Evolutionary conservation across 2,797 vertebrate species (phyloP).

Genomic region (Poeciliopsis turneri): DNA sequence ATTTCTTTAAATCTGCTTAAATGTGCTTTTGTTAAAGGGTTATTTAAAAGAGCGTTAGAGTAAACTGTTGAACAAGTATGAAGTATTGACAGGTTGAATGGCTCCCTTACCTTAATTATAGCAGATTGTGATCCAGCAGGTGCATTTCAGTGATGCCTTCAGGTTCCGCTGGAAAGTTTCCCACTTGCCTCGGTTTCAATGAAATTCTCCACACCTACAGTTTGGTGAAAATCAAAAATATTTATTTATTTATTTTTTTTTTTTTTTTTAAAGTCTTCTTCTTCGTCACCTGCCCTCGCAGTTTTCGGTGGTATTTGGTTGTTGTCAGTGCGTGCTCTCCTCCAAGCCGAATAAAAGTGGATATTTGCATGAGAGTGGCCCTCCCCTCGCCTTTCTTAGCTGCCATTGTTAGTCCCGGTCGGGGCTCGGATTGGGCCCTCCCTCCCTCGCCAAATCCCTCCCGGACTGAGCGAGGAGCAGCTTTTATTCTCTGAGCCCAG

Average conservation of each 20-base stretch:
- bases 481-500: slow-evolving; percentile 43
- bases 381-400: slow-evolving; percentile 82
- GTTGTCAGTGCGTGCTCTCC: slow-evolving; percentile 72
- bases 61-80: too few relatives aligned
- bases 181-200: slow-evolving; percentile 42
- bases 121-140: slow-evolving; percentile 56
- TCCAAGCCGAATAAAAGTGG: slow-evolving; percentile 70
- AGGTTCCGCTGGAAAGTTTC: neutral
- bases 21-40: neutral
- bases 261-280: slow-evolving; percentile 21
- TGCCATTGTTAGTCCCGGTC: slow-evolving; percentile 82
- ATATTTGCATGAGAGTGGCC: slow-evolving; percentile 82
- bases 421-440: slow-evolving; percentile 79
- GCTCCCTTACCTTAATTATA: slow-evolving; percentile 21
- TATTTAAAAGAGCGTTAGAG: neutral
- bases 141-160: slow-evolving; percentile 63
- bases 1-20: too few relatives aligned
- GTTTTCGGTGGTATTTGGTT: slow-evolving; percentile 49
- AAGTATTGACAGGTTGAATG: neutral
- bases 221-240: neutral
- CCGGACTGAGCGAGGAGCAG: slow-evolving; percentile 70
- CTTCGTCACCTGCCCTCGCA: slow-evolving; percentile 23
- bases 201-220: slow-evolving; percentile 1
- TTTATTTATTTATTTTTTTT: neutral
- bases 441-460: slow-evolving; percentile 80